phyloP scores from a whole-genome alignment of 1,140 invertebrate species.

The Psix sp. region DNA sequence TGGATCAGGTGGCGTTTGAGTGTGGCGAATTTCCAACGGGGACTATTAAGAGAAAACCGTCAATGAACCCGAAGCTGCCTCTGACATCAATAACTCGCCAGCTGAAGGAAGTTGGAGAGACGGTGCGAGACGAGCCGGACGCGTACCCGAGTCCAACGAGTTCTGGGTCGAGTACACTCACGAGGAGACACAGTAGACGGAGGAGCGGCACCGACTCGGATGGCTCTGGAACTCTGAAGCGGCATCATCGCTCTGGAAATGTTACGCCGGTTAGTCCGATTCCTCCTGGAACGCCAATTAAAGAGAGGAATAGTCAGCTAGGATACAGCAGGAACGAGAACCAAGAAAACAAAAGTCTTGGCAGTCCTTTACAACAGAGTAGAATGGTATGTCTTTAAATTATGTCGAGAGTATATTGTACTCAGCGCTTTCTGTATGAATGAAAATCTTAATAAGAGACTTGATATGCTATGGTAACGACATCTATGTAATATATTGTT shows the following conservation, averaged over 20 bases:
- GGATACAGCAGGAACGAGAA: constrained; percentile 67
- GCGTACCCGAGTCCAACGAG: constrained; percentile 73
- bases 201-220: constrained; percentile 79
- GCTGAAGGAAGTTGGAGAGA: constrained; percentile 88
- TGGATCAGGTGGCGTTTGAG: constrained; percentile 75
- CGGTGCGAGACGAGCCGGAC: constrained; percentile 73
- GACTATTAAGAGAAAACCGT: constrained; percentile 92
- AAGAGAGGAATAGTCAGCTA: constrained; percentile 75
- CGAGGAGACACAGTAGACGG: constrained; percentile 78
- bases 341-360: constrained; percentile 72
- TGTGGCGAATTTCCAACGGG: constrained; percentile 77
- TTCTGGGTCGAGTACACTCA: constrained; percentile 76
- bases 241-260: constrained; percentile 77
- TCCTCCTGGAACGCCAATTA: constrained; percentile 75
- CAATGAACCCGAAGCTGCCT: constrained; percentile 92
- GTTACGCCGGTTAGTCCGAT: constrained; percentile 76
- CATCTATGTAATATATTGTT: too few species aligned
- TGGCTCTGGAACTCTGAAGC: constrained; percentile 81
- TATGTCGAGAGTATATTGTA: too few species aligned
- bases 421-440: too few species aligned
- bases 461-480: too few species aligned
- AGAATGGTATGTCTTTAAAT: constrained; percentile 77
- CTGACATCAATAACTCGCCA: constrained; percentile 93
- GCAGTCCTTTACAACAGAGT: constrained; percentile 72
- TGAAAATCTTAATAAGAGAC: too few species aligned